Conservation (phyloP, 2,888 invertebrate species). For the Teinopalpus imperialis region DNA sequence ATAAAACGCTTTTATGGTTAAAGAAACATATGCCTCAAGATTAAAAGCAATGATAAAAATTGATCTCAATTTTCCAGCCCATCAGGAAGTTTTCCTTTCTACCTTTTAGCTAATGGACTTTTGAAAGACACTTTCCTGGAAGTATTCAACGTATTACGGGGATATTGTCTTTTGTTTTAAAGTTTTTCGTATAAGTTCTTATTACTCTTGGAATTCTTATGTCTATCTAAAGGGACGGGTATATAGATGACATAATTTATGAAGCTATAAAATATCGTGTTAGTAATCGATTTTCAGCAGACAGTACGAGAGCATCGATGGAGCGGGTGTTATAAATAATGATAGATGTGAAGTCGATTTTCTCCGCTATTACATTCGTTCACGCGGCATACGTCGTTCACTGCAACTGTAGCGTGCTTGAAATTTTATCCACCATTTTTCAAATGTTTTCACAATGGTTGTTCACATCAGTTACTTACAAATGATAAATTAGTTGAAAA, state of each 20-base stretch:
- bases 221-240: too few species aligned
- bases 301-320: conserved; percentile 27
- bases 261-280: conserved; percentile 30
- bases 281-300: conserved; percentile 35
- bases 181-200: conserved; percentile 23
- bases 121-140: conserved; percentile 24
- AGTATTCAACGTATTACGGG: conserved; percentile 24
- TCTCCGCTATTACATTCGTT: conserved; percentile 8
- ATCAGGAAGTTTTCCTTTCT: conserved; percentile 24
- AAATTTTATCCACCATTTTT: conserved; percentile 43
- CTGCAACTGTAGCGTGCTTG: conserved; percentile 47
- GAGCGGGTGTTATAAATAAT: conserved; percentile 45
- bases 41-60: conserved; percentile 18
- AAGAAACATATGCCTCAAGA: conserved; percentile 4
- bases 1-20: too few species aligned
- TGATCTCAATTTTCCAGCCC: conserved; percentile 25
- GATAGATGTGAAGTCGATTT: conserved; percentile 35
- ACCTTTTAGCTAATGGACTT: conserved; percentile 28
- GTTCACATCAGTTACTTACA: conserved; percentile 3
- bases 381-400: conserved; percentile 21
- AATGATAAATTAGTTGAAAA: too few species aligned
- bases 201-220: not conserved
- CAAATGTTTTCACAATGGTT: conserved; percentile 33
- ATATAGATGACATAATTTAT: conserved; percentile 13
- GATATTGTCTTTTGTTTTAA: conserved; percentile 22